A percentile compares a stretch with the other conserved stretches of the same genome.
Conservation (phyloP, 2,113 vertebrate species). For the Eptesicus fuscus region DNA sequence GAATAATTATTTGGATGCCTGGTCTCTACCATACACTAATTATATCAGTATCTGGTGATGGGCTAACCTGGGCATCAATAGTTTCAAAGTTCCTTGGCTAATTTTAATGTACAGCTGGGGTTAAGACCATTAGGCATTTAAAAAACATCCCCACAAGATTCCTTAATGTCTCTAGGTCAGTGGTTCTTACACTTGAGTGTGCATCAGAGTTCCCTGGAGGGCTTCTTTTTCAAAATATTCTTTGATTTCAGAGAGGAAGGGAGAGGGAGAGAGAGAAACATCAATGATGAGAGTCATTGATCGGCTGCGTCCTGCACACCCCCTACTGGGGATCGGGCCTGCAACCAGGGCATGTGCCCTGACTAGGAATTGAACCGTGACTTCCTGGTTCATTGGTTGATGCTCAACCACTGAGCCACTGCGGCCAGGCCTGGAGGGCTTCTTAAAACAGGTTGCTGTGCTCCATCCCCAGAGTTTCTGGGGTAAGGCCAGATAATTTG, state of each 20-base stretch:
- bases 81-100: neutral
- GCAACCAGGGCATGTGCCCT: too few relatives aligned
- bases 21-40: neutral
- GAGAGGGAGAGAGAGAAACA: too few relatives aligned
- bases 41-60: slow-evolving; percentile 4
- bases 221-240: neutral
- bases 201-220: neutral
- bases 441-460: neutral
- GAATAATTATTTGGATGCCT: slow-evolving; percentile 41
- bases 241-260: too few relatives aligned
- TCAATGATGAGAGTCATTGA: too few relatives aligned
- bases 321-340: too few relatives aligned
- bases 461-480: neutral
- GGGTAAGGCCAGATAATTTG: neutral
- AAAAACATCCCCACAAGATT: neutral
- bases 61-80: neutral
- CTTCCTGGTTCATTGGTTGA: too few relatives aligned
- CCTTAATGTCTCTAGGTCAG: slow-evolving; percentile 5
- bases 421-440: neutral
- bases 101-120: slow-evolving; percentile 14
- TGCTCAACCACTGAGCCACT: too few relatives aligned
- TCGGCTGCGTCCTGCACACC: too few relatives aligned
- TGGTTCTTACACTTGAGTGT: neutral
- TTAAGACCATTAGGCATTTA: neutral
- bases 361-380: too few relatives aligned